Conservation (phyloP, 2,797 vertebrate species). For the Enteromius argenteus region DNA sequence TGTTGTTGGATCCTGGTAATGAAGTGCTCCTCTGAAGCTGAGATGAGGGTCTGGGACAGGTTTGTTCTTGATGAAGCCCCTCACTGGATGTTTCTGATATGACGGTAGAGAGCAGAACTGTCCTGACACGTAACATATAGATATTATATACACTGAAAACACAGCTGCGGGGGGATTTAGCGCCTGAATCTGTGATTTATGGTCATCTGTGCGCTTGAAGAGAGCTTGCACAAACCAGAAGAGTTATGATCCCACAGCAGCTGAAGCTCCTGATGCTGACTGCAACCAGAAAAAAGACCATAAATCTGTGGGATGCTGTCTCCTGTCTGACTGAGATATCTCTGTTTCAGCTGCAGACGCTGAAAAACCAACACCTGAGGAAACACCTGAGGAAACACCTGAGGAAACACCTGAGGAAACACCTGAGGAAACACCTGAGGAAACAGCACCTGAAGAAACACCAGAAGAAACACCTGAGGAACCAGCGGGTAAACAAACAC, state of each 20-base stretch:
- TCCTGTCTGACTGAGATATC: neutral
- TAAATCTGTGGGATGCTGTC: neutral
- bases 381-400: neutral
- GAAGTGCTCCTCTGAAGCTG: neutral
- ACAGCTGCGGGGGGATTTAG: neutral
- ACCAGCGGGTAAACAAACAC: neutral
- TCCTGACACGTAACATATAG: slow-evolving; percentile 13
- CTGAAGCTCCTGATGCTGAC: neutral
- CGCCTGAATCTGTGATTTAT: neutral
- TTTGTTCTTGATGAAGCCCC: slow-evolving; percentile 24
- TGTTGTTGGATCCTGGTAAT: neutral
- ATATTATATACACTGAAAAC: neutral
- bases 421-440: neutral
- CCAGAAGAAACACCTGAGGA: neutral
- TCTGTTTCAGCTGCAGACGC: neutral
- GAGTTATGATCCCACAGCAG: neutral
- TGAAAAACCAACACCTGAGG: neutral
- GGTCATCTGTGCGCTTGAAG: neutral
- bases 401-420: neutral
- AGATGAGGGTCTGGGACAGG: neutral
- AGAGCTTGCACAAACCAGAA: neutral
- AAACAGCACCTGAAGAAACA: neutral
- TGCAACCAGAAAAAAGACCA: neutral
- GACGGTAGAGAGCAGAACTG: slow-evolving; percentile 7
- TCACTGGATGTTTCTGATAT: slow-evolving; percentile 13